Conservation (phyloP, 1,140 invertebrate genomes). For the Drosophila setifemur region DNA sequence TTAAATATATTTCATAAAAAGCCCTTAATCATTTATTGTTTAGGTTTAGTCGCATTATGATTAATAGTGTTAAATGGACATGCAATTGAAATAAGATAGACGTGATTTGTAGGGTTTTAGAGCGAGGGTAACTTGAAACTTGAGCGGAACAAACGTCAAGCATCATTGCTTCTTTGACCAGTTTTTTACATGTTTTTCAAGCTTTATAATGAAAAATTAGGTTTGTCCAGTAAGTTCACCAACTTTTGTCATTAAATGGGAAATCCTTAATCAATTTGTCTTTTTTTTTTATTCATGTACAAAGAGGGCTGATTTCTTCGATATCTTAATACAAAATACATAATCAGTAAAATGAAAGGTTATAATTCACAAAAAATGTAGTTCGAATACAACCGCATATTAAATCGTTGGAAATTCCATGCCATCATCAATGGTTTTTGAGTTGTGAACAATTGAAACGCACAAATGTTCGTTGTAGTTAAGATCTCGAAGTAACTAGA, state of each 20-base stretch:
- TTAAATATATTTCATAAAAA: background rate
- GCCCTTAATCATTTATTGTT: too few species aligned
- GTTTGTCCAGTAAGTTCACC: background rate
- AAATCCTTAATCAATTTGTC: too few species aligned
- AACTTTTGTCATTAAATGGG: background rate
- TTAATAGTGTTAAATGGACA: constrained; percentile 21
- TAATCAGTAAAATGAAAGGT: too few species aligned
- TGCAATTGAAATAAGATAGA: constrained; percentile 25
- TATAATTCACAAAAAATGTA: too few species aligned
- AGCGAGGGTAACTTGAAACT: constrained; percentile 1
- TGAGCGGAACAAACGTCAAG: constrained; percentile 30
- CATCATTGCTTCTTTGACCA: constrained; percentile 22
- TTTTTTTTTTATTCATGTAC: too few species aligned
- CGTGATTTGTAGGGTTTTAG: constrained; percentile 34
- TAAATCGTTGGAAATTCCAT: constrained; percentile 30
- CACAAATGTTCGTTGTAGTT: constrained; percentile 84
- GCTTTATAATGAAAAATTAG: background rate
- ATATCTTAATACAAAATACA: too few species aligned
- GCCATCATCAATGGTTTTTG: constrained; percentile 73
- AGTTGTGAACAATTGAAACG: constrained; percentile 86
- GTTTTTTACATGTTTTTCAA: background rate
- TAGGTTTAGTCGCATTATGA: too few species aligned
- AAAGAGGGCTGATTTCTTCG: too few species aligned
- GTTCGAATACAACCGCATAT: too few species aligned
- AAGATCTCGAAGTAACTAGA: constrained; percentile 84